These are phyloP conservation scores for Dioctria rufipes DNA, from an alignment of 2,888 invertebrate genomes.

Conservation along the genomic window DNA sequence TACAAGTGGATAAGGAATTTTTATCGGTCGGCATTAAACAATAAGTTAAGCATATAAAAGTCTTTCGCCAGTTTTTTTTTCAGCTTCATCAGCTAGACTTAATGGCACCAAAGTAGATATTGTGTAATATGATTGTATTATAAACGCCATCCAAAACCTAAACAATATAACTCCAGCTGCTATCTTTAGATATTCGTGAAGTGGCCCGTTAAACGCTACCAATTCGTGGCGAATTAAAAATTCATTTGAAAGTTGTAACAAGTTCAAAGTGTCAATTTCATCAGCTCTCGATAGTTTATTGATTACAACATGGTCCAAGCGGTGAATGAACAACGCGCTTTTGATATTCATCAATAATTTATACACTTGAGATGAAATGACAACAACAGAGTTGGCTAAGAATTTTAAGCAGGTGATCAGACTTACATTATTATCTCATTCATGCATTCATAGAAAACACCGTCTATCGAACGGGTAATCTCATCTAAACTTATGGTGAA, in stretches of 20 bases:
- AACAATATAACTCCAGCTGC: not conserved
- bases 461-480: not conserved
- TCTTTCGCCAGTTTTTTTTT: not conserved
- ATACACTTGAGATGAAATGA: not conserved
- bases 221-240: slow-evolving; percentile 27
- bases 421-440: not conserved
- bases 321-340: not conserved
- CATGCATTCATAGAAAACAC: not conserved
- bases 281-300: slow-evolving; percentile 12
- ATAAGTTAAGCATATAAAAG: not conserved
- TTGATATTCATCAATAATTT: slow-evolving; percentile 18
- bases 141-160: not conserved
- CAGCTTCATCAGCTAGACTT: not conserved
- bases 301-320: slow-evolving; percentile 17
- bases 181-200: not conserved
- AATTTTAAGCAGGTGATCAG: not conserved
- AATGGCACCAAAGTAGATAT: slow-evolving; percentile 16
- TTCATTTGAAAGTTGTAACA: slow-evolving; percentile 23
- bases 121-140: not conserved
- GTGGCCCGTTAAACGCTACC: not conserved
- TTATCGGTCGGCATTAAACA: too few relatives aligned
- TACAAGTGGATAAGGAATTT: too few relatives aligned
- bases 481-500: too few relatives aligned
- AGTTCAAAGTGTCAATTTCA: slow-evolving; percentile 44
- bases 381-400: slow-evolving; percentile 3